Conservation (phyloP, 2,113 vertebrate species). For the Eclectus roratus region DNA sequence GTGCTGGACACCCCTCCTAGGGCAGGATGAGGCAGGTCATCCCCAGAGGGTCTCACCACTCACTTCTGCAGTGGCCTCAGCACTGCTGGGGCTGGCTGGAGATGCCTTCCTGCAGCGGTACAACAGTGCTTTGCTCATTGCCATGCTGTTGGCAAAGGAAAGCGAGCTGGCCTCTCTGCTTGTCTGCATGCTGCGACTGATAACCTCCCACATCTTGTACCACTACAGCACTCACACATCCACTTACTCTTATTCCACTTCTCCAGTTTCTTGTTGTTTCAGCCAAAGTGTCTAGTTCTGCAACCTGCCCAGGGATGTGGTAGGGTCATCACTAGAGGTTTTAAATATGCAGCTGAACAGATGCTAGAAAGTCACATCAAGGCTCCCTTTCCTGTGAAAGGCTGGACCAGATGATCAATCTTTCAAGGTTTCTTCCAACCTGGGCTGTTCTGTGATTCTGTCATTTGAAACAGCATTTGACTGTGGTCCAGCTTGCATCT, state of each 20-base stretch:
- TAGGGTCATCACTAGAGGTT: background rate
- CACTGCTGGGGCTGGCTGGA: background rate
- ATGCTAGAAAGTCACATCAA: background rate
- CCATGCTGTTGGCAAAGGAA: background rate
- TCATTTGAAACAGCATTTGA: background rate
- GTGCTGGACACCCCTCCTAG: background rate
- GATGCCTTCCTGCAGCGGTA: fast-evolving
- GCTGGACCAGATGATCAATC: background rate
- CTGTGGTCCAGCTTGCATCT: background rate
- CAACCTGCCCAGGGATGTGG: background rate
- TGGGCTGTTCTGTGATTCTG: background rate
- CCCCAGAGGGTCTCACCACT: background rate
- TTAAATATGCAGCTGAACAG: fast-evolving
- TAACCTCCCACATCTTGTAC: background rate
- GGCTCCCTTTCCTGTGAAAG: background rate
- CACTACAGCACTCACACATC: background rate
- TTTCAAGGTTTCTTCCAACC: background rate
- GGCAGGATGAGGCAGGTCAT: background rate
- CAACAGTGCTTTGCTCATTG: background rate
- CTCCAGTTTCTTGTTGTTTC: background rate
- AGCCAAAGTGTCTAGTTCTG: background rate
- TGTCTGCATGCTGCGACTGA: background rate
- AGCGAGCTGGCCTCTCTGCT: background rate
- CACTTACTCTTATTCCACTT: background rate
- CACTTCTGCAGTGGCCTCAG: background rate